These are phyloP conservation scores for Orchestes rusci DNA, from an alignment of 2,888 invertebrate genomes.

Conservation along the genomic window DNA sequence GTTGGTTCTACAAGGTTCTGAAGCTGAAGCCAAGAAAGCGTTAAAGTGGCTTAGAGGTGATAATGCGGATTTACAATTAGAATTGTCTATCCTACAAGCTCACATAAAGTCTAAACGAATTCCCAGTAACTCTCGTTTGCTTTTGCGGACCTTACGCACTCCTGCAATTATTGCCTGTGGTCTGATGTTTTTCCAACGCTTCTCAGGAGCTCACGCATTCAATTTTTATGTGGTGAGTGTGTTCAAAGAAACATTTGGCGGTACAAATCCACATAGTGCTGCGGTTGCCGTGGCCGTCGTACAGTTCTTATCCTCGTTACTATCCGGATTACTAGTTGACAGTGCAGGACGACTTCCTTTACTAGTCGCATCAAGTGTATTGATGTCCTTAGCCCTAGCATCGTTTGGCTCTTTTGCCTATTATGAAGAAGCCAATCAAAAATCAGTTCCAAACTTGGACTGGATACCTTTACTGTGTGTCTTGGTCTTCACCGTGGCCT, in stretches of 20 bases:
- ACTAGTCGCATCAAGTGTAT: slow-evolving; percentile 72
- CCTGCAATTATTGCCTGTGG: slow-evolving; percentile 78
- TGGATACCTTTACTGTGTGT: slow-evolving; percentile 81
- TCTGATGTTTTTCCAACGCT: slow-evolving; percentile 84
- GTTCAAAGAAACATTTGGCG: slow-evolving; percentile 75
- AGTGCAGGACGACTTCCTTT: slow-evolving; percentile 78
- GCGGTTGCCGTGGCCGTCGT: slow-evolving; percentile 81
- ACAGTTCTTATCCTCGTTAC: slow-evolving; percentile 74
- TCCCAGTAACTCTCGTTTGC: slow-evolving; percentile 31
- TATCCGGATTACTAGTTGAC: slow-evolving; percentile 78
- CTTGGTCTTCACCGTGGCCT: slow-evolving; percentile 75
- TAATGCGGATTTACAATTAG: slow-evolving; percentile 67
- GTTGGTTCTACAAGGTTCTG: slow-evolving; percentile 67
- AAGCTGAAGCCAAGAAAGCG: slow-evolving; percentile 66
- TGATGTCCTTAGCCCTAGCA: slow-evolving; percentile 81
- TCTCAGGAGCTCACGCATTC: slow-evolving; percentile 77
- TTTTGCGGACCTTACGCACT: slow-evolving; percentile 48
- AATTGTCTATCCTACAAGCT: slow-evolving; percentile 62
- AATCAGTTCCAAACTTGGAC: slow-evolving; percentile 53
- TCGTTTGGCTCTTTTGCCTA: slow-evolving; percentile 80
- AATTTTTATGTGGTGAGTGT: slow-evolving; percentile 82
- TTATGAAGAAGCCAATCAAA: slow-evolving; percentile 60
- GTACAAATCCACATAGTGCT: slow-evolving; percentile 74
- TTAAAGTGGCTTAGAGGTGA: slow-evolving; percentile 74
- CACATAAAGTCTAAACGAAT: slow-evolving; percentile 51